Conservation (phyloP, 2,888 invertebrate genomes). For the Orthonevra nobilis region DNA sequence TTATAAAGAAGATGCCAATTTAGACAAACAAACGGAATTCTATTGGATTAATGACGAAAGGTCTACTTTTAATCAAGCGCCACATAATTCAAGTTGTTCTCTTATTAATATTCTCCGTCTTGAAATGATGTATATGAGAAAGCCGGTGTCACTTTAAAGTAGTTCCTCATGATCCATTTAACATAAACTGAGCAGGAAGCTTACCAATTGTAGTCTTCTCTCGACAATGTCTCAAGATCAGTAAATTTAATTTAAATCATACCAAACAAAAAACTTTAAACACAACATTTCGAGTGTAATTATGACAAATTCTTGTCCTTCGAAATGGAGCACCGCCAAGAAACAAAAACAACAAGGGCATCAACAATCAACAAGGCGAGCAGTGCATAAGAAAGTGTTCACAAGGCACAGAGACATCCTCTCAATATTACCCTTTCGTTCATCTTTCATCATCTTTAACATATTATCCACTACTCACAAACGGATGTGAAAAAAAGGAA, state of each 20-base stretch:
- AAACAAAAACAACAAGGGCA: neutral
- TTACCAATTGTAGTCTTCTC: neutral
- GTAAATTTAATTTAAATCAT: constrained; percentile 26
- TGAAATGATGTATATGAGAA: too few species aligned
- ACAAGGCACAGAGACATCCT: constrained; percentile 27
- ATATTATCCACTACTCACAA: neutral
- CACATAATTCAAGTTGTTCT: too few species aligned
- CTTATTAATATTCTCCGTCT: too few species aligned
- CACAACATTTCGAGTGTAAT: constrained; percentile 30
- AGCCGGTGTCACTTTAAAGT: too few species aligned
- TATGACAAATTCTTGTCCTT: constrained; percentile 39
- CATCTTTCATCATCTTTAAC: constrained; percentile 46
- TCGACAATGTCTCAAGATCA: constrained; percentile 33
- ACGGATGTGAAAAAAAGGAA: neutral
- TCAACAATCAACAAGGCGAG: constrained; percentile 3
- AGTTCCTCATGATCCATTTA: too few species aligned
- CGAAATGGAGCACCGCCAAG: constrained; percentile 15
- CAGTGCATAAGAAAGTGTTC: constrained; percentile 11
- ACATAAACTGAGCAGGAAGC: constrained; percentile 5
- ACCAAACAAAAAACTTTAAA: neutral
- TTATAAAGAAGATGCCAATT: too few species aligned
- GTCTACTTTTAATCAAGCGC: too few species aligned
- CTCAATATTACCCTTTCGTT: constrained; percentile 42
- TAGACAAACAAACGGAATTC: too few species aligned
- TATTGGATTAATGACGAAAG: too few species aligned